phyloP scores from a whole-genome alignment of 2,113 vertebrate species.

The Cheirogaleus medius region DNA sequence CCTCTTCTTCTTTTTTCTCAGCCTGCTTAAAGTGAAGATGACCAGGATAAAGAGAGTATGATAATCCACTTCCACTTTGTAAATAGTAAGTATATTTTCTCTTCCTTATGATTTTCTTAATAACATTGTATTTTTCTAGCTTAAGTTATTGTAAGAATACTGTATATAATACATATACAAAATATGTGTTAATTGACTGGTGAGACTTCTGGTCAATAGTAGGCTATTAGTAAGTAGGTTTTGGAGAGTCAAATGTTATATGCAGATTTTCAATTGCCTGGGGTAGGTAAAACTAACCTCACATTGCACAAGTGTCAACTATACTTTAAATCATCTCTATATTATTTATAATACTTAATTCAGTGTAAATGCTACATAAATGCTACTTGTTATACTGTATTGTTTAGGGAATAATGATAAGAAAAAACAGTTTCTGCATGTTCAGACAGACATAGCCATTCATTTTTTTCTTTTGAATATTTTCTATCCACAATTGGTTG shows the following conservation, averaged over 20 bases:
- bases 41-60: neutral
- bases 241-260: neutral
- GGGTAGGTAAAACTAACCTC: neutral
- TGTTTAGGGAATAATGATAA: no score
- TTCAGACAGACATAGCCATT: neutral
- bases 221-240: neutral
- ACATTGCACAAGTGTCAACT: neutral
- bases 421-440: neutral
- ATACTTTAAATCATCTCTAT: neutral
- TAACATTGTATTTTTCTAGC: neutral
- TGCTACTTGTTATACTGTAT: neutral
- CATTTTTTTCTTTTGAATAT: neutral
- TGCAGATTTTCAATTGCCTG: neutral
- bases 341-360: neutral
- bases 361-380: neutral
- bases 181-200: neutral
- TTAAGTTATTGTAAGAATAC: neutral
- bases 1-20: neutral
- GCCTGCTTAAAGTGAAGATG: neutral
- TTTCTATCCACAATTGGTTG: neutral
- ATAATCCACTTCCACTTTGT: neutral
- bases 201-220: neutral
- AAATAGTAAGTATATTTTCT: neutral
- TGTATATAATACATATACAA: neutral
- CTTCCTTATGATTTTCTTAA: neutral